These are phyloP conservation scores for Papio anubis DNA, from an alignment of 2,113 vertebrate genomes.

Conservation along the genomic window DNA sequence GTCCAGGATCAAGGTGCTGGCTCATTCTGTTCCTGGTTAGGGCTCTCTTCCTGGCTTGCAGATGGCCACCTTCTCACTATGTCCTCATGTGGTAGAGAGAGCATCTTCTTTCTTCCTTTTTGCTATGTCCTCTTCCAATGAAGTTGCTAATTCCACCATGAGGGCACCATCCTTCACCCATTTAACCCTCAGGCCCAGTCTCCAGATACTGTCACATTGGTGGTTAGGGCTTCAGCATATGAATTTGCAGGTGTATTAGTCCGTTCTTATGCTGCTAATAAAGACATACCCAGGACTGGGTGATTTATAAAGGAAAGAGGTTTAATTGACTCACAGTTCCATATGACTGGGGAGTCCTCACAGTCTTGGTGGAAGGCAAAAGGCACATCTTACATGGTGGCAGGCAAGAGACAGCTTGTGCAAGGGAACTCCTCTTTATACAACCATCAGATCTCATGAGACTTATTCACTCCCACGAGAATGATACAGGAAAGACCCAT, in stretches of 20 bases:
- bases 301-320: too few species aligned
- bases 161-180: background rate
- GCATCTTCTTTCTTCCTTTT: background rate
- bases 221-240: background rate
- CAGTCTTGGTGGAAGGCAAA: too few species aligned
- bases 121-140: background rate
- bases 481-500: too few species aligned
- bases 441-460: too few species aligned
- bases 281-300: too few species aligned
- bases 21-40: background rate
- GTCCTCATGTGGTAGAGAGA: background rate
- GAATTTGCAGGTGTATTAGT: background rate
- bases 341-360: too few species aligned
- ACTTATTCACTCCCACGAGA: too few species aligned
- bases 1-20: background rate
- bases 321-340: too few species aligned
- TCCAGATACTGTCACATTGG: background rate
- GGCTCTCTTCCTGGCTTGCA: background rate
- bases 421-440: too few species aligned
- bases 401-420: too few species aligned
- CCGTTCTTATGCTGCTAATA: too few species aligned
- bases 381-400: too few species aligned
- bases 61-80: background rate
- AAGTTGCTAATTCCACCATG: background rate
- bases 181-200: background rate